phyloP scores from a whole-genome alignment of 2,888 invertebrate genomes.

The Sthenelais limicola region DNA sequence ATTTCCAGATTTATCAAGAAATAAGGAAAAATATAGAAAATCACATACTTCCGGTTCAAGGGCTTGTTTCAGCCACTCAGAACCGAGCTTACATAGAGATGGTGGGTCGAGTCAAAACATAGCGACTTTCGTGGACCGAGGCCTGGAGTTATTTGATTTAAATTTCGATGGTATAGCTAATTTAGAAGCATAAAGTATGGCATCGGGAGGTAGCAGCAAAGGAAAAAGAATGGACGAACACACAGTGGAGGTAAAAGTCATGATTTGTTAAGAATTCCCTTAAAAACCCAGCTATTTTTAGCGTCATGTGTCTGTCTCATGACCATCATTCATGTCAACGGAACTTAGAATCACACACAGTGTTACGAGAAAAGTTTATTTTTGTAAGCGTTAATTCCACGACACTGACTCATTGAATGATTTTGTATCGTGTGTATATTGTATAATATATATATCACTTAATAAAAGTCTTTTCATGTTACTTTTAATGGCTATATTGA shows the following conservation, averaged over 20 bases:
- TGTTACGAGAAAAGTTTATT: too few relatives aligned
- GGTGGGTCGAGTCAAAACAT: neutral
- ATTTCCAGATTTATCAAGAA: neutral
- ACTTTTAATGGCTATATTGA: too few relatives aligned
- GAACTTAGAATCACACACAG: neutral
- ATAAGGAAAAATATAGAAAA: neutral
- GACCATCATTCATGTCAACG: neutral
- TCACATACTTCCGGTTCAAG: neutral
- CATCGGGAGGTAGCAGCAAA: constrained; percentile 50
- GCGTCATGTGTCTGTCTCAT: neutral
- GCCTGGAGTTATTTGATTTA: neutral
- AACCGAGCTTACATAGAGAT: neutral
- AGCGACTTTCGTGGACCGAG: neutral
- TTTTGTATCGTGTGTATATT: too few relatives aligned
- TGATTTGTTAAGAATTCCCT: neutral
- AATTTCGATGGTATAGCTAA: constrained; percentile 12
- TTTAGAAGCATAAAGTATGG: constrained; percentile 46
- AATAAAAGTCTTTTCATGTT: too few relatives aligned
- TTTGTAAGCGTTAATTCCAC: too few relatives aligned
- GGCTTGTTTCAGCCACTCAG: neutral
- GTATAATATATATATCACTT: too few relatives aligned
- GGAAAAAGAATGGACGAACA: constrained; percentile 57
- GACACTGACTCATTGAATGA: too few relatives aligned
- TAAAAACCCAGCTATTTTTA: neutral
- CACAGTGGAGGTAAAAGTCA: constrained; percentile 59